These are phyloP conservation scores for Mandrillus leucophaeus DNA, from an alignment of 2,113 vertebrate species.

Conservation along the genomic window DNA sequence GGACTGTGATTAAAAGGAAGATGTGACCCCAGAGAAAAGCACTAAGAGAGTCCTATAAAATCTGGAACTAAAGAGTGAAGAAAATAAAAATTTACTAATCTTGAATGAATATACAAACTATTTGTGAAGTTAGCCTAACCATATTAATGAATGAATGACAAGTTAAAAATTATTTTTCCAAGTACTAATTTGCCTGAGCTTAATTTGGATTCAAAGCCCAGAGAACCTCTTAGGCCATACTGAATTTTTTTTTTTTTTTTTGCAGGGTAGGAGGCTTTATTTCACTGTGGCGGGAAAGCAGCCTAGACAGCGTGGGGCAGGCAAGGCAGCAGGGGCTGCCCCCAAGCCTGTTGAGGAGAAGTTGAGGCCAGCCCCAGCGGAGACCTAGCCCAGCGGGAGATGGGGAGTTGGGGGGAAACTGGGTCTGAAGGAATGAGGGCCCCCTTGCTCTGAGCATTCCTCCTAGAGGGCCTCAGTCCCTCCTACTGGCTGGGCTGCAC, in stretches of 20 bases:
- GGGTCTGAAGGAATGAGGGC: conserved; percentile 31
- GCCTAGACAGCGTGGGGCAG: not conserved
- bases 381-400: not conserved
- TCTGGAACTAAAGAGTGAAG: not conserved
- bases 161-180: not conserved
- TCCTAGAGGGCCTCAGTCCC: conserved; percentile 1
- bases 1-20: not conserved
- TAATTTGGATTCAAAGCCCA: not conserved
- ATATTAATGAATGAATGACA: not conserved
- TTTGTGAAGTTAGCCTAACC: not conserved
- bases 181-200: not conserved
- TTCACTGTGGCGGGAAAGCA: conserved; percentile 12
- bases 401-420: not conserved
- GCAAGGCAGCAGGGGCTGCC: not conserved
- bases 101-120: not conserved
- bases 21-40: not conserved
- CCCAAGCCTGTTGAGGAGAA: conserved; percentile 14
- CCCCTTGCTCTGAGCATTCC: conserved; percentile 26
- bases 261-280: conserved; percentile 63
- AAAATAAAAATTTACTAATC: not conserved
- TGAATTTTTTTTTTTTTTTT: no score
- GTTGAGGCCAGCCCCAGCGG: not conserved
- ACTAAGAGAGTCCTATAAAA: not conserved
- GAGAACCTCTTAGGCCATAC: not conserved
- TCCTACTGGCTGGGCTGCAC: not conserved